These are phyloP conservation scores for Enteromius thamalakanensis DNA, from an alignment of 2,797 vertebrate genomes.

Conservation along the genomic window DNA sequence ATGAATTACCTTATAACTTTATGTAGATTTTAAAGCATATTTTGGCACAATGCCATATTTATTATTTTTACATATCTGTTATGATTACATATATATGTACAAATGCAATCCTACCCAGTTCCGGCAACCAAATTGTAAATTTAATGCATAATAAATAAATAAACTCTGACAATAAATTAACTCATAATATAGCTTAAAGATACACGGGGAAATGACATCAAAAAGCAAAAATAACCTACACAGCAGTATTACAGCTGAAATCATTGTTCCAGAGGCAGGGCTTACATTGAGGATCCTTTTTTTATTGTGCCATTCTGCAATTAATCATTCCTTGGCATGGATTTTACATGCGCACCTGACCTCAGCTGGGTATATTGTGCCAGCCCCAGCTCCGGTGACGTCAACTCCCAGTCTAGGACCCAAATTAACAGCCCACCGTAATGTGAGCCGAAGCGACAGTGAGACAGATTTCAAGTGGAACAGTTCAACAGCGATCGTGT, in stretches of 20 bases:
- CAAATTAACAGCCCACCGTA: conserved; percentile 47
- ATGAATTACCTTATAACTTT: not conserved
- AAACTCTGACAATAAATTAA: not conserved
- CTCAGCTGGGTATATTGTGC: conserved; percentile 38
- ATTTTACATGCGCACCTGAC: conserved; percentile 53
- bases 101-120: not conserved
- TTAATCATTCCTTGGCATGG: conserved; percentile 58
- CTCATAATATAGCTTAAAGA: not conserved
- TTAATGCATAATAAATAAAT: not conserved
- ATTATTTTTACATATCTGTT: not conserved
- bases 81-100: not conserved
- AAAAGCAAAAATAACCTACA: conserved; percentile 16
- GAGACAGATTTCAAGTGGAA: conserved; percentile 48
- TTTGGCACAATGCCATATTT: too few relatives aligned
- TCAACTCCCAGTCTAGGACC: conserved; percentile 49
- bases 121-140: not conserved
- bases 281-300: conserved; percentile 17
- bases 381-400: conserved; percentile 48
- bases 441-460: conserved; percentile 37
- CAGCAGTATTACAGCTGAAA: conserved; percentile 21
- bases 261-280: conserved; percentile 34
- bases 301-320: conserved; percentile 44
- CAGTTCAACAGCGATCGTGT: conserved; percentile 17
- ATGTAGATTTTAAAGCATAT: not conserved
- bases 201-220: not conserved